A percentile compares a stretch with the other conserved stretches of the same genome.
Conservation (phyloP, 2,797 vertebrate genomes). For the Paratrypauchen microcephalus region DNA sequence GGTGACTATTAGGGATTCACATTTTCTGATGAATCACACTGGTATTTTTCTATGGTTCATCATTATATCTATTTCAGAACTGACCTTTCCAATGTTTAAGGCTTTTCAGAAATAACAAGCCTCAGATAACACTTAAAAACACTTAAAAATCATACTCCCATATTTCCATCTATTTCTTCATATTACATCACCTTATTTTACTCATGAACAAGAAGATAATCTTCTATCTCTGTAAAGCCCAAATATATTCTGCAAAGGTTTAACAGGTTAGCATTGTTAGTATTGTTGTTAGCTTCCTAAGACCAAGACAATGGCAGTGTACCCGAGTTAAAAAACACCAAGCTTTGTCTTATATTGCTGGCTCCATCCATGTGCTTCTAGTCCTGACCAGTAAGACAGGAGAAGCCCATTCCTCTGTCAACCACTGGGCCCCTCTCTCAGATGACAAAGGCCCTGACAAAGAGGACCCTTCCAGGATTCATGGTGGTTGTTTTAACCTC, state of each 20-base stretch:
- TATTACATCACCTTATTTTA: neutral
- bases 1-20: no score
- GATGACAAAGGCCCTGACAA: constrained; percentile 41
- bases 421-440: constrained; percentile 37
- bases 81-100: neutral
- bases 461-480: constrained; percentile 54
- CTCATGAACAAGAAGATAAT: neutral
- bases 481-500: constrained; percentile 27
- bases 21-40: no score
- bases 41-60: no score
- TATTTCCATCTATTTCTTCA: neutral
- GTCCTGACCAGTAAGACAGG: constrained; percentile 59
- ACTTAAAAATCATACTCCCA: neutral
- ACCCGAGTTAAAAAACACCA: constrained; percentile 36
- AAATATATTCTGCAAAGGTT: constrained; percentile 13
- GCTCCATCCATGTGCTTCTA: constrained; percentile 45
- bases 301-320: constrained; percentile 27
- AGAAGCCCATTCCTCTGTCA: constrained; percentile 39
- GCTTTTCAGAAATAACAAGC: neutral
- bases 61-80: neutral
- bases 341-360: constrained; percentile 45
- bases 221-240: neutral
- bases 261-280: constrained; percentile 26
- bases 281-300: constrained; percentile 20
- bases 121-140: neutral